Conservation (phyloP, 2,113 vertebrate genomes). For the Trogon surrucura region DNA sequence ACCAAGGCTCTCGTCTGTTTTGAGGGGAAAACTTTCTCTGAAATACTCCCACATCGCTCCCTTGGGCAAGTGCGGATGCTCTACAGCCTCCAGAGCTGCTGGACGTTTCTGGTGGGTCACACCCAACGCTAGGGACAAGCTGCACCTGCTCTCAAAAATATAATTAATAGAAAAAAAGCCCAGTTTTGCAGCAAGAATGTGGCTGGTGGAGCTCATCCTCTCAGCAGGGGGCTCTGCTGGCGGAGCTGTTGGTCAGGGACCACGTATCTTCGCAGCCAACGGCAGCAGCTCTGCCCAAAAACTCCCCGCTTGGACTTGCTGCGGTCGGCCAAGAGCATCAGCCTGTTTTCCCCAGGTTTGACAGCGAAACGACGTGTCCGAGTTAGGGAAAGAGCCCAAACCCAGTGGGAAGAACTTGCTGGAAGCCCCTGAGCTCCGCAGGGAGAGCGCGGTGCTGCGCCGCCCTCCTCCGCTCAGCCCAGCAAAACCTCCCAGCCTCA, state of each 20-base stretch:
- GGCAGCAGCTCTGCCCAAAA: neutral
- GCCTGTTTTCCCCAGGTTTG: neutral
- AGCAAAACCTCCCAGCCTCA: neutral
- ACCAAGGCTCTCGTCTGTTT: too few relatives aligned
- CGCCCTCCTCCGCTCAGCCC: neutral
- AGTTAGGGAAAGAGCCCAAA: neutral
- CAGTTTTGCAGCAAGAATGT: fast-evolving
- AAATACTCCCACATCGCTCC: fast-evolving
- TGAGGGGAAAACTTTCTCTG: neutral
- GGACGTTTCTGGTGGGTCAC: fast-evolving
- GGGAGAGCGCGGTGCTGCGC: neutral
- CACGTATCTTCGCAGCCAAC: fast-evolving
- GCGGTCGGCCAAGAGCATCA: fast-evolving
- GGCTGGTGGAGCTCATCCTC: fast-evolving
- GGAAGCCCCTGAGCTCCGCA: neutral
- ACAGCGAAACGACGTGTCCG: fast-evolving
- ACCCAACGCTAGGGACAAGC: neutral
- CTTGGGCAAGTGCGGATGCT: neutral
- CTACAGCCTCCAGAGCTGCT: fast-evolving
- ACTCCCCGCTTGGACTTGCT: fast-evolving
- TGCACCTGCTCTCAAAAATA: neutral
- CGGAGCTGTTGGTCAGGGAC: neutral
- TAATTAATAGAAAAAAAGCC: fast-evolving
- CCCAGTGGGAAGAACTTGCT: neutral
- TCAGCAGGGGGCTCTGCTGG: neutral